phyloP scores from a whole-genome alignment of 2,888 invertebrate species.

The Peribatodes rhomboidaria region DNA sequence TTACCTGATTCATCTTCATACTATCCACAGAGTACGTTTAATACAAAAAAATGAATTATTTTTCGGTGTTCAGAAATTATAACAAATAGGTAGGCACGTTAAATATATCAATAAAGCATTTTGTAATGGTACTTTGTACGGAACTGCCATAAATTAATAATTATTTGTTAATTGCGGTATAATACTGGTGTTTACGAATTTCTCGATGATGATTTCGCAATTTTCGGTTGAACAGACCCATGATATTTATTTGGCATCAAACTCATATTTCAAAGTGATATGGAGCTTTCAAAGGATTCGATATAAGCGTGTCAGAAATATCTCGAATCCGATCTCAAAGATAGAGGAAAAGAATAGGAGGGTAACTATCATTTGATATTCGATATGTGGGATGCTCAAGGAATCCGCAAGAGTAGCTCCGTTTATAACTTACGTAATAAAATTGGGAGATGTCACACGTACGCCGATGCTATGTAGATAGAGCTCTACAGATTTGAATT shows the following conservation, averaged over 20 bases:
- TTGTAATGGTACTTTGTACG: neutral
- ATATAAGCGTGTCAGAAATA: conserved; percentile 40
- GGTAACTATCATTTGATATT: conserved; percentile 42
- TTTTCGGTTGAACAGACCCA: conserved; percentile 22
- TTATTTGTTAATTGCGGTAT: conserved; percentile 1
- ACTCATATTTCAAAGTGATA: conserved; percentile 33
- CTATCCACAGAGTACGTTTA: too few relatives aligned
- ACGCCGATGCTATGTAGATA: conserved; percentile 24
- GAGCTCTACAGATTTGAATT: conserved; percentile 21
- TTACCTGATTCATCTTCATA: conserved; percentile 4
- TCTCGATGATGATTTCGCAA: conserved; percentile 12
- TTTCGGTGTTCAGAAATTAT: neutral
- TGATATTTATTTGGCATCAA: conserved; percentile 27
- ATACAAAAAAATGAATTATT: neutral
- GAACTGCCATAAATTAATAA: neutral
- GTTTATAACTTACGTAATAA: conserved; percentile 42
- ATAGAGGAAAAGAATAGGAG: conserved; percentile 37
- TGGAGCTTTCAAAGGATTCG: conserved; percentile 36
- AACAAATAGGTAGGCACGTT: neutral
- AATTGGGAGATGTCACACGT: conserved; percentile 35
- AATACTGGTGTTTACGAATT: conserved; percentile 4
- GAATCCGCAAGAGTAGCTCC: conserved; percentile 34
- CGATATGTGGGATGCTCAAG: conserved; percentile 35
- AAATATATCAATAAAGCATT: neutral
- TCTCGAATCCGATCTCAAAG: conserved; percentile 34